These are phyloP conservation scores for Catocala nupta DNA, from an alignment of 2,888 invertebrate genomes.

Conservation along the genomic window DNA sequence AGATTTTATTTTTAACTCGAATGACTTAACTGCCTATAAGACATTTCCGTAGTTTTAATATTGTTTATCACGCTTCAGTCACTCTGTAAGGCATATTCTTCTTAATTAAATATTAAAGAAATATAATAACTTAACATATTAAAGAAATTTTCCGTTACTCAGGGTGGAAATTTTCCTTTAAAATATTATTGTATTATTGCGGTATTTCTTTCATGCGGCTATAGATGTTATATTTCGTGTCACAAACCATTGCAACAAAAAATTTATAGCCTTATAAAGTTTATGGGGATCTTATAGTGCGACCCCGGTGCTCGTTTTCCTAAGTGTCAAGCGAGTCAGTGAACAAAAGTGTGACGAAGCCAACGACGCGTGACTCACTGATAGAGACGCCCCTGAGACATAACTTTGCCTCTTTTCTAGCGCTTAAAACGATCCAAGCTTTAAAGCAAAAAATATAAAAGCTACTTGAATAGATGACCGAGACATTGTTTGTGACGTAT, in stretches of 20 bases:
- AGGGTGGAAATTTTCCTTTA: no score
- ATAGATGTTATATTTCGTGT: slow-evolving; percentile 32
- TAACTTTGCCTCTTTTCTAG: slow-evolving; percentile 45
- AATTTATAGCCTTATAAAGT: slow-evolving; percentile 51
- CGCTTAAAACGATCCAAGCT: slow-evolving; percentile 37
- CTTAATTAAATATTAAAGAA: slow-evolving; percentile 17
- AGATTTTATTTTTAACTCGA: slow-evolving; percentile 40
- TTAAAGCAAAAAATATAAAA: slow-evolving; percentile 32
- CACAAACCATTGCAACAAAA: slow-evolving; percentile 34
- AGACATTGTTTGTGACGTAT: slow-evolving; percentile 26
- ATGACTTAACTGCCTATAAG: slow-evolving; percentile 21
- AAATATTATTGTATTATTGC: no score
- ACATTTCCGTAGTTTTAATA: slow-evolving; percentile 25
- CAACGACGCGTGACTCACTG: slow-evolving; percentile 71
- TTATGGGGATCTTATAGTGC: slow-evolving; percentile 52
- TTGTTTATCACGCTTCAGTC: slow-evolving; percentile 11
- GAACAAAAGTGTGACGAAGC: slow-evolving; percentile 62
- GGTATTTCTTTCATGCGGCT: not conserved
- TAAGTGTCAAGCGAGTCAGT: slow-evolving; percentile 60
- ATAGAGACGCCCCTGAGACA: slow-evolving; percentile 59
- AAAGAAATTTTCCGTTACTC: slow-evolving; percentile 16
- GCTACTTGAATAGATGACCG: slow-evolving; percentile 31
- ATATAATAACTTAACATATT: slow-evolving; percentile 13
- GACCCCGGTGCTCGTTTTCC: slow-evolving; percentile 45
- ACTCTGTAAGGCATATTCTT: slow-evolving; percentile 7